phyloP scores from a whole-genome alignment of 2,888 invertebrate species.

The Quadroppia sp. region DNA sequence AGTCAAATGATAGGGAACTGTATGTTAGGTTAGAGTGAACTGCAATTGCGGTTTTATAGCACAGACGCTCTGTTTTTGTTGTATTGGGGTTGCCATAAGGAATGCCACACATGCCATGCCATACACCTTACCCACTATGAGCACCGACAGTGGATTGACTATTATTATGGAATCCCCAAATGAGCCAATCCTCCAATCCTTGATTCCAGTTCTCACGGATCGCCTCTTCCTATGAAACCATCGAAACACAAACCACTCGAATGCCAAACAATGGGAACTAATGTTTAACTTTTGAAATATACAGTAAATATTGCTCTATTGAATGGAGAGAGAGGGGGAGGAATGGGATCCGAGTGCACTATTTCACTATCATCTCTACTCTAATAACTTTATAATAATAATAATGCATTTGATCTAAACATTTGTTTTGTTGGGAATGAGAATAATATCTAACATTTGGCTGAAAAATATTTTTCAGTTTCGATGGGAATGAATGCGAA shows the following conservation, averaged over 20 bases:
- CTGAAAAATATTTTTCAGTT: neutral
- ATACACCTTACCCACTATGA: neutral
- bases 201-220: slow-evolving; percentile 32
- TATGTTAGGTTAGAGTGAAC: too few species aligned
- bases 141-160: neutral
- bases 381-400: slow-evolving; percentile 8
- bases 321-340: neutral
- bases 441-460: slow-evolving; percentile 4
- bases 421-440: slow-evolving; percentile 6
- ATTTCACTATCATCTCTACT: neutral
- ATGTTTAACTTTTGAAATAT: slow-evolving; percentile 15
- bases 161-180: slow-evolving; percentile 30
- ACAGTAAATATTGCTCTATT: neutral
- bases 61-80: neutral
- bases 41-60: neutral
- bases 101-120: slow-evolving; percentile 22
- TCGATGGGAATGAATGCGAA: neutral
- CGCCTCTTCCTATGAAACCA: neutral
- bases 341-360: neutral
- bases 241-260: neutral
- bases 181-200: slow-evolving; percentile 38
- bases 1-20: neutral
- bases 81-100: neutral
- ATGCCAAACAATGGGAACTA: neutral
- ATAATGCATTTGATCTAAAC: neutral